Evolutionary conservation across 2,888 invertebrate genomes (phyloP).

Genomic region (Agonopterix subpropinquella): DNA sequence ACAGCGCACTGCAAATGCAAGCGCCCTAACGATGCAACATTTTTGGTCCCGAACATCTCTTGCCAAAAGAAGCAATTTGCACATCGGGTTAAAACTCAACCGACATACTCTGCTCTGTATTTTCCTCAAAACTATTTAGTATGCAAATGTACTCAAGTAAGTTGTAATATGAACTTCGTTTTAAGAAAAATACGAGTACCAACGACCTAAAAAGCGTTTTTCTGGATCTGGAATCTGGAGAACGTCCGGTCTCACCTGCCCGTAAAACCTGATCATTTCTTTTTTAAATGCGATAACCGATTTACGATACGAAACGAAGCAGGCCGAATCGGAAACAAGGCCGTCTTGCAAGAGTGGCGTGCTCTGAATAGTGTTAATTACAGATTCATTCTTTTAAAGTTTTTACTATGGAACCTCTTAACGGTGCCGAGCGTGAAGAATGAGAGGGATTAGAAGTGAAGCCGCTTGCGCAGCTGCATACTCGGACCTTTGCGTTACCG

Average conservation of each 20-base stretch:
- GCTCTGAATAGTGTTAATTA: slow-evolving; percentile 62
- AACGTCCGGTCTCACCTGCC: slow-evolving; percentile 49
- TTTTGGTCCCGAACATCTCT: no score
- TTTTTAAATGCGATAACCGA: slow-evolving; percentile 54
- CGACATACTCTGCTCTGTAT: no score
- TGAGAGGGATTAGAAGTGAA: slow-evolving; percentile 30
- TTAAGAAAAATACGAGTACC: no score
- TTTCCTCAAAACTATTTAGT: no score
- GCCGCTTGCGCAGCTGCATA: slow-evolving; percentile 46
- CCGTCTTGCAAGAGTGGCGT: slow-evolving; percentile 51
- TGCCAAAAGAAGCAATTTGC: no score
- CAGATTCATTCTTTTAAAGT: slow-evolving; percentile 40
- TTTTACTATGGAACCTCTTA: slow-evolving; percentile 51
- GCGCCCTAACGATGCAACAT: no score
- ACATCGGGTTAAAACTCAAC: no score
- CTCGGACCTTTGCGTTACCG: slow-evolving; percentile 4
- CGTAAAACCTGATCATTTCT: slow-evolving; percentile 47
- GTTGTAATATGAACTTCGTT: no score
- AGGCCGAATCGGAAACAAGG: slow-evolving; percentile 66
- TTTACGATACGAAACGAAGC: slow-evolving; percentile 54
- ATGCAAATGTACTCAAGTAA: no score
- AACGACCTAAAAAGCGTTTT: no score
- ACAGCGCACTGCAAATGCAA: no score
- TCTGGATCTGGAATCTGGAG: slow-evolving; percentile 27
- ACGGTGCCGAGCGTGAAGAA: slow-evolving; percentile 38